Evolutionary conservation across 2,797 vertebrate genomes (phyloP).

Genomic region (Cryptoblepharus egeriae): DNA sequence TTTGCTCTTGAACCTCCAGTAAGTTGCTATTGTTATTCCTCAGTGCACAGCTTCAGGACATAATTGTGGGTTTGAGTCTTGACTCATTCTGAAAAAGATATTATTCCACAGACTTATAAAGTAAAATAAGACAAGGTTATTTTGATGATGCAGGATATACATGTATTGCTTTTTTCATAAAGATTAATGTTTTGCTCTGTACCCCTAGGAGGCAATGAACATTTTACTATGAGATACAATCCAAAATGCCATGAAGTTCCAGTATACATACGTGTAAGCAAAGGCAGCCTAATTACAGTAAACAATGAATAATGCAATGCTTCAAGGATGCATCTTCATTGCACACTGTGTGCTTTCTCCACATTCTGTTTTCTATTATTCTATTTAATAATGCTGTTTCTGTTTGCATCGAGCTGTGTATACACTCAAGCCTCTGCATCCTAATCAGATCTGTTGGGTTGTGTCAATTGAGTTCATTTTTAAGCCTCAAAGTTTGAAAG

Average conservation of each 20-base stretch:
- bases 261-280: background rate
- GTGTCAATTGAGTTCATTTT: background rate
- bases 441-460: background rate
- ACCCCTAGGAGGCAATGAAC: background rate
- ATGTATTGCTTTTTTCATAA: constrained; percentile 10
- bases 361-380: background rate
- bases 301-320: background rate
- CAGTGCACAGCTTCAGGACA: background rate
- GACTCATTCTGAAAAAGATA: background rate
- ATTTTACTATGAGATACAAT: background rate
- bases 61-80: background rate
- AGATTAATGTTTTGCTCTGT: constrained; percentile 8
- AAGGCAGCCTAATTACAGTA: background rate
- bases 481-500: constrained; percentile 13
- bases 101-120: background rate
- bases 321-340: too few relatives aligned
- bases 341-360: background rate
- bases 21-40: too few relatives aligned
- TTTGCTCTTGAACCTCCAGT: too few relatives aligned
- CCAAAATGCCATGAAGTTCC: background rate
- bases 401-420: background rate
- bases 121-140: background rate
- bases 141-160: background rate
- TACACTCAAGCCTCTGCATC: background rate
- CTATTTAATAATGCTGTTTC: background rate